Evolutionary conservation across 2,113 vertebrate genomes (phyloP).

Genomic region (Pollimyrus isidori): DNA sequence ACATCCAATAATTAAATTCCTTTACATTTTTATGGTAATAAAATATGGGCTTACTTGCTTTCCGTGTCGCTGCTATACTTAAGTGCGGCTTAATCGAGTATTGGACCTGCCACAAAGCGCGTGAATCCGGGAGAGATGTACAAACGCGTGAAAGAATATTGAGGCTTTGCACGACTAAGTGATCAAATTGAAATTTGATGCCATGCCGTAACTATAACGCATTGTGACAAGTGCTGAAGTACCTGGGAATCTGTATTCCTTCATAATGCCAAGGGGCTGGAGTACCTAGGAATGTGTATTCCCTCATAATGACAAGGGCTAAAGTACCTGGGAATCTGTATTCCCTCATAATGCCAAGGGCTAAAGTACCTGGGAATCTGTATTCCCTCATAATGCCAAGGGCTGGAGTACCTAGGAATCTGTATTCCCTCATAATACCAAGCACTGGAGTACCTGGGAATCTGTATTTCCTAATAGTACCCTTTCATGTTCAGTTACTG

Average conservation of each 20-base stretch:
- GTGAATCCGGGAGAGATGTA: neutral
- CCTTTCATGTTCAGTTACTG: neutral
- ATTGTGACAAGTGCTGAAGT: neutral
- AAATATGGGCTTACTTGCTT: neutral
- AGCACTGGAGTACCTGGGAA: neutral
- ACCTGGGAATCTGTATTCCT: neutral
- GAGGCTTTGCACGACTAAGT: neutral
- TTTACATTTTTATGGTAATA: slow-evolving; percentile 9
- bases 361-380: neutral
- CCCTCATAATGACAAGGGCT: too few relatives aligned
- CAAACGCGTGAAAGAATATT: neutral
- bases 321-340: too few relatives aligned
- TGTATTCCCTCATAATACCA: neutral
- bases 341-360: neutral
- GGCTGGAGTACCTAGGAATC: neutral
- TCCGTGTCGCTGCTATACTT: neutral
- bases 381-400: too few relatives aligned
- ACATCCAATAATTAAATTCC: slow-evolving; percentile 4
- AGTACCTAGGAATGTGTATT: neutral
- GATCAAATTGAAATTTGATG: neutral
- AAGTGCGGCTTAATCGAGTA: neutral
- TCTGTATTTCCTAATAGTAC: neutral
- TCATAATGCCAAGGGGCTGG: neutral
- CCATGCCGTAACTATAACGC: neutral
- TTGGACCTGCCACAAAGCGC: neutral